A percentile compares a stretch with the other conserved stretches of the same genome.
These are phyloP conservation scores for Brienomyrus brachyistius DNA, from an alignment of 2,113 vertebrate genomes.

Conservation along the genomic window DNA sequence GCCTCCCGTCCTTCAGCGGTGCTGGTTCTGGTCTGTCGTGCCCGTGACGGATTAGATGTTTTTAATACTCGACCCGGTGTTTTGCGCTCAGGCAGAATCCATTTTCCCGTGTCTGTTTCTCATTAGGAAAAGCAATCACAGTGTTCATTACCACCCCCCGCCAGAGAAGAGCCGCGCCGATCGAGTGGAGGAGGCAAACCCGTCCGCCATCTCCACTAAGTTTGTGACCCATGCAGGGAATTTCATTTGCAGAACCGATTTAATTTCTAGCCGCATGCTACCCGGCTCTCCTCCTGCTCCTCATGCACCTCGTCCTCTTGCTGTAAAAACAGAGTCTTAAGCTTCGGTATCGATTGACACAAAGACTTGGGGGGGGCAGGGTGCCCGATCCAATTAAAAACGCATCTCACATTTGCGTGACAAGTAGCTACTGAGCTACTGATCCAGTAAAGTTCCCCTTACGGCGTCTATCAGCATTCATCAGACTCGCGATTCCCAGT, in stretches of 20 bases:
- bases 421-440: conserved; percentile 15
- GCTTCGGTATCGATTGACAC: conserved; percentile 33
- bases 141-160: conserved; percentile 33
- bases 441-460: conserved; percentile 24
- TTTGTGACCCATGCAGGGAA: conserved; percentile 30
- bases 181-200: conserved; percentile 18
- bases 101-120: conserved; percentile 32
- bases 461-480: conserved; percentile 22
- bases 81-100: conserved; percentile 19
- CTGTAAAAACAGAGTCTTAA: conserved; percentile 24
- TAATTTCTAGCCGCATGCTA: conserved; percentile 27
- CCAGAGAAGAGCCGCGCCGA: conserved; percentile 24
- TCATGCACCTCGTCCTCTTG: neutral
- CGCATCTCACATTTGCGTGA: conserved; percentile 17
- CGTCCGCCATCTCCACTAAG: conserved; percentile 16
- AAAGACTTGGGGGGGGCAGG: conserved; percentile 5
- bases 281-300: conserved; percentile 9
- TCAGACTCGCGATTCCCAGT: neutral
- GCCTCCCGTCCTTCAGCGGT: neutral
- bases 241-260: conserved; percentile 32
- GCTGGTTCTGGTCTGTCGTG: neutral
- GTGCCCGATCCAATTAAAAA: conserved; percentile 33
- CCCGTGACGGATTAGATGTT: conserved; percentile 20
- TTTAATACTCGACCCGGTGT: conserved; percentile 27
- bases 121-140: conserved; percentile 37